These are phyloP conservation scores for Labia minor DNA, from an alignment of 2,888 invertebrate genomes.

Conservation along the genomic window DNA sequence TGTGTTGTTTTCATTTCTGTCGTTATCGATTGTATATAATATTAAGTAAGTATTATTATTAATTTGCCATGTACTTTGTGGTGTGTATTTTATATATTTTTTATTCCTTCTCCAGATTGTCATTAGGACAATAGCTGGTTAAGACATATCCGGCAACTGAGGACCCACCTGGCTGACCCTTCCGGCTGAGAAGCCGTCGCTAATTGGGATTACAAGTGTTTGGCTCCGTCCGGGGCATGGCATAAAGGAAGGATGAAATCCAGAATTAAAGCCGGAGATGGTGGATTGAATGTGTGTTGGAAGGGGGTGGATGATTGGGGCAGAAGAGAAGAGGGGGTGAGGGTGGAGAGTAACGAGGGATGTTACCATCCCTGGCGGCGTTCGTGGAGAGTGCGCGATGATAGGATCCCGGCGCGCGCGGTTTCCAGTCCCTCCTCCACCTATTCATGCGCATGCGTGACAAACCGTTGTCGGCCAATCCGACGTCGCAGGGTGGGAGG, in stretches of 20 bases:
- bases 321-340: not conserved
- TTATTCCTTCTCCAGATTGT: not conserved
- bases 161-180: slow-evolving; percentile 13
- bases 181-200: slow-evolving; percentile 13
- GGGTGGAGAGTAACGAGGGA: slow-evolving; percentile 9
- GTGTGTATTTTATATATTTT: not conserved
- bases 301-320: not conserved
- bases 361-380: too few species aligned
- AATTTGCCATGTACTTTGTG: not conserved
- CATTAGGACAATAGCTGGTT: not conserved
- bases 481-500: slow-evolving; percentile 22
- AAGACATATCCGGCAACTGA: not conserved
- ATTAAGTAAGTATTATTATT: too few species aligned
- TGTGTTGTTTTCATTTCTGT: too few species aligned
- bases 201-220: slow-evolving; percentile 13
- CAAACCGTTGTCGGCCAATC: slow-evolving; percentile 17
- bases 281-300: slow-evolving; percentile 20
- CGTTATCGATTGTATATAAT: too few species aligned
- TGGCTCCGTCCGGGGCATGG: slow-evolving; percentile 13
- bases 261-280: slow-evolving; percentile 23
- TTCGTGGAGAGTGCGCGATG: not conserved
- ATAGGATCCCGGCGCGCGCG: slow-evolving; percentile 9
- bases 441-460: not conserved
- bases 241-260: slow-evolving; percentile 22
- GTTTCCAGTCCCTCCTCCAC: not conserved